Base-by-base conservation (phyloP, 2,113 vertebrate species). In the Bubo blakistoni region DNA sequence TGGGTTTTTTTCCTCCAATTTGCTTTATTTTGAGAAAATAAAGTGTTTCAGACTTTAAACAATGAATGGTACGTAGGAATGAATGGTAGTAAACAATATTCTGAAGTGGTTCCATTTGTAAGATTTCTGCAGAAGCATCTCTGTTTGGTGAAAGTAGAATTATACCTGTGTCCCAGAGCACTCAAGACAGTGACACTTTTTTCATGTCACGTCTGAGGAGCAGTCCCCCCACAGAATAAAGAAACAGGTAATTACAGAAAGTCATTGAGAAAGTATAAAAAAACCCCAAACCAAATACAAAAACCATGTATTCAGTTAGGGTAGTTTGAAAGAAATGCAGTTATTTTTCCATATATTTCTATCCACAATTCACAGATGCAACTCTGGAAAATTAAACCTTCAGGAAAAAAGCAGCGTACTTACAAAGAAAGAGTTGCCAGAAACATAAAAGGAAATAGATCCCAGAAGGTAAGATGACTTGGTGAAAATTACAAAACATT, bases 1-100 rank as follows among this genome's bases (percentile, higher is more conserved):
- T 21, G 52, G 8, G 9, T 42, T 49, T 57, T 3, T 3, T 2
- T 15, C 4, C 29, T 2, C 4, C 11, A 1, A 36, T 63, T 63
- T 76, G 2, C 4, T 9, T 51, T 42, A 38, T 74, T 36, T 47
- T 2, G 6, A 55, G 16, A 51, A 74, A 42, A 34, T 59, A 27
- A 69, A 19, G 2, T 47, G 1, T 66, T 91, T 49, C 22, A 8
- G 21, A 47, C 17, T 69, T 87, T 22, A 34, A 72, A 51, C 19
- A 81, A 66, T 58, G 20, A 73, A 70, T 17, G 22, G 7, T 27
- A 65, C 5, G 8, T 52, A 69, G 4, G 49, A 88, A 65, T 1
- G 0, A 81, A 81, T 49, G 18, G 3, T 52, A 52, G 4, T 4
- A 65, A 65, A 77, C 11, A 24, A 19, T 72, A 72, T 61, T 90